Percentiles rank a stretch among this genome's conserved stretches.
phyloP scores from a whole-genome alignment of 2,888 invertebrate genomes.

The Hirtodrosophila trivittata region DNA sequence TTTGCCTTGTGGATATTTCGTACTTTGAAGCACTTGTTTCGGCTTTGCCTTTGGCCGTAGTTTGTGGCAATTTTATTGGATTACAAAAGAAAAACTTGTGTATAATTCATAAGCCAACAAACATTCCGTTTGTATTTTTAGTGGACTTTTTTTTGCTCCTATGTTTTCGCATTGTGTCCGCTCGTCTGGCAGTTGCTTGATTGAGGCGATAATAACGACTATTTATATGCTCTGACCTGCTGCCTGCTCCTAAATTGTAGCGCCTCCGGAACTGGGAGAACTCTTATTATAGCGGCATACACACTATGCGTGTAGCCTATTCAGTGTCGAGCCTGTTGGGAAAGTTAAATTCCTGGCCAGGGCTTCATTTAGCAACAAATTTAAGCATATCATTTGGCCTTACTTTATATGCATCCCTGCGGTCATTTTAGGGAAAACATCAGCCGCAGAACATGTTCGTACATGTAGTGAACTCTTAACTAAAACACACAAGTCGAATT shows the following conservation, averaged over 20 bases:
- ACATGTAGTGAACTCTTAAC: background rate
- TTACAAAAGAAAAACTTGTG: constrained; percentile 37
- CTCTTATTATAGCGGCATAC: no score
- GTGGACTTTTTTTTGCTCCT: constrained; percentile 10
- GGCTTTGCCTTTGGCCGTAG: background rate
- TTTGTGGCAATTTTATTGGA: constrained; percentile 40
- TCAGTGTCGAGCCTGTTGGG: constrained; percentile 23
- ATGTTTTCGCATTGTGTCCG: constrained; percentile 3
- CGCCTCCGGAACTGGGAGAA: no score
- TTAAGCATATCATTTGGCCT: constrained; percentile 15
- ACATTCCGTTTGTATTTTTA: constrained; percentile 36
- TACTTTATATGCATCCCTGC: constrained; percentile 58
- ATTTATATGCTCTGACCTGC: constrained; percentile 48
- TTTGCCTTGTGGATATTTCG: constrained; percentile 2
- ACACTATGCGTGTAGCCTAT: constrained; percentile 29
- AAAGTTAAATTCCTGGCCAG: constrained; percentile 27
- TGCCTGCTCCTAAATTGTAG: background rate
- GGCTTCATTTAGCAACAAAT: constrained; percentile 44
- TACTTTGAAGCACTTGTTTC: constrained; percentile 8
- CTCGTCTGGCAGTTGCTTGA: constrained; percentile 26
- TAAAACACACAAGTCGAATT: constrained; percentile 3
- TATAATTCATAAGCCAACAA: constrained; percentile 68
- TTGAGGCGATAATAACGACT: constrained; percentile 66
- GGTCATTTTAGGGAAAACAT: constrained; percentile 67
- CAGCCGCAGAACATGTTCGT: constrained; percentile 35